A percentile compares a stretch with the other conserved stretches of the same genome.
These are phyloP conservation scores for Leguminivora glycinivorella DNA, from an alignment of 1,140 invertebrate genomes.

Conservation along the genomic window DNA sequence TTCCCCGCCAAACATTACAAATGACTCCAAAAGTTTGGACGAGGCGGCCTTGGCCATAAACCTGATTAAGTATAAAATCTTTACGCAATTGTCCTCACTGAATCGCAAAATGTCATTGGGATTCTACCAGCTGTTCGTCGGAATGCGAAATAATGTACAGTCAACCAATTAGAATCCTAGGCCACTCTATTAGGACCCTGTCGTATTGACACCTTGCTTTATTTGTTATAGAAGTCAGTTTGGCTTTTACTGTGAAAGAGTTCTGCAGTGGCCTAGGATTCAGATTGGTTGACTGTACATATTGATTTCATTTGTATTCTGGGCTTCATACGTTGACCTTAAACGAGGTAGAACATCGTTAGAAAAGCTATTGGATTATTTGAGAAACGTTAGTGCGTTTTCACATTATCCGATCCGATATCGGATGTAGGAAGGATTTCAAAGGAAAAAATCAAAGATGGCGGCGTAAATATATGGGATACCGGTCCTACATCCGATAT, in stretches of 20 bases:
- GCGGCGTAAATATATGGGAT: too few relatives aligned
- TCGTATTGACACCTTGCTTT: too few relatives aligned
- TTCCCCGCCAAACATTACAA: not conserved
- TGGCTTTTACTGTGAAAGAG: too few relatives aligned
- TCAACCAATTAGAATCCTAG: too few relatives aligned
- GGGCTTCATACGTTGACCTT: not conserved
- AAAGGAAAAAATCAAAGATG: too few relatives aligned
- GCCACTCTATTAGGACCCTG: too few relatives aligned
- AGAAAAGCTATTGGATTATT: not conserved
- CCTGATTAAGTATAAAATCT: not conserved
- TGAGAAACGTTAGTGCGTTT: not conserved
- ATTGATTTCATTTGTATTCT: slow-evolving; percentile 10
- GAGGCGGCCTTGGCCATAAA: not conserved
- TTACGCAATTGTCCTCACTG: not conserved
- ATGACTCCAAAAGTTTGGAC: not conserved
- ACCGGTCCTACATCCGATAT: too few relatives aligned
- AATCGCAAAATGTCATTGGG: not conserved
- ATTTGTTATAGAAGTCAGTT: too few relatives aligned
- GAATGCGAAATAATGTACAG: not conserved
- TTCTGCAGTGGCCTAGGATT: too few relatives aligned
- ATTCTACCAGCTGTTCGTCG: not conserved
- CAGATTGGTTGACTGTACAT: too few relatives aligned
- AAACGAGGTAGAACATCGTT: not conserved
- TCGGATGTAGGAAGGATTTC: too few relatives aligned
- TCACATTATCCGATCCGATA: too few relatives aligned